Evolutionary conservation across 2,113 vertebrate genomes (phyloP).

Genomic region (Anser cygnoides): DNA sequence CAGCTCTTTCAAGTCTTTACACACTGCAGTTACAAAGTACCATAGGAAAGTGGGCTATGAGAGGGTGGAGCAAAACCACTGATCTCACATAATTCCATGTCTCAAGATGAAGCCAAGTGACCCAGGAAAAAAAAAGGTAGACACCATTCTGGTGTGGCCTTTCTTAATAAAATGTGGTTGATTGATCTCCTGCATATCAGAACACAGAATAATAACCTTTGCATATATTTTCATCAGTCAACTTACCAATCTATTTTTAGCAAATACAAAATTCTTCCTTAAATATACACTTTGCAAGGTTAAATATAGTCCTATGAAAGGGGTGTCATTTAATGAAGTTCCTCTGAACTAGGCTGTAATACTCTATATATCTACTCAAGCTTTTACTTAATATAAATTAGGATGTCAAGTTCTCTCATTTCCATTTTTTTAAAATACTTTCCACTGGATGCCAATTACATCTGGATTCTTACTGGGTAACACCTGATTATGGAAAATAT

Average conservation of each 20-base stretch:
- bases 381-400: background rate
- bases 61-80: background rate
- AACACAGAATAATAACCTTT: background rate
- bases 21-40: background rate
- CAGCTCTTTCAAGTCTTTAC: background rate
- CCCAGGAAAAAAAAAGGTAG: background rate
- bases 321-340: background rate
- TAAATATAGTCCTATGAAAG: background rate
- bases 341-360: background rate
- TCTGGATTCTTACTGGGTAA: background rate
- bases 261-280: background rate
- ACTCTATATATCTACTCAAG: background rate
- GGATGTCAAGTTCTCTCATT: background rate
- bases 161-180: background rate
- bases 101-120: background rate
- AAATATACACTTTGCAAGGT: background rate
- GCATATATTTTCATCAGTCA: background rate
- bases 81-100: accelerated
- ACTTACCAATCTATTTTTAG: background rate
- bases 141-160: background rate
- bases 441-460: background rate
- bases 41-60: background rate
- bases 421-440: background rate
- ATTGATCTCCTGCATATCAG: background rate
- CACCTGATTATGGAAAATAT: background rate